phyloP scores from a whole-genome alignment of 2,797 vertebrate species.

The Astyanax mexicanus region DNA sequence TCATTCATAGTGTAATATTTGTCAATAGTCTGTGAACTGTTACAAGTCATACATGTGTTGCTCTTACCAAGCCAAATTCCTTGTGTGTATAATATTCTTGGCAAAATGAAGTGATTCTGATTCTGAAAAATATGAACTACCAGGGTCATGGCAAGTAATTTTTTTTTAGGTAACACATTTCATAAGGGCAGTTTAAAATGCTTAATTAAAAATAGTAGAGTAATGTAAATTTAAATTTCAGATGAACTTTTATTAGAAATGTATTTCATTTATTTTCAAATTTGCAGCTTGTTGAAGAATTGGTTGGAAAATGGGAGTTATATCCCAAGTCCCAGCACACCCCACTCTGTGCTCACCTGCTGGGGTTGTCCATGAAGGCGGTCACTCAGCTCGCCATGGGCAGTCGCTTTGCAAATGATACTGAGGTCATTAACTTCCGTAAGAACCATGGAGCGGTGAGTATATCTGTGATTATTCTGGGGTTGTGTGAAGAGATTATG shows the following conservation, averaged over 20 bases:
- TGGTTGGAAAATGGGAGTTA: conserved; percentile 89
- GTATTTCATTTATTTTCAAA: not conserved
- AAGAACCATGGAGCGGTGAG: conserved; percentile 93
- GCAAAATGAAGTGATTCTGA: no score
- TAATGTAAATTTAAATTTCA: no score
- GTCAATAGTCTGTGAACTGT: no score
- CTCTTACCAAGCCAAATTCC: no score
- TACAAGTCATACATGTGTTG: no score
- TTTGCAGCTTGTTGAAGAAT: conserved; percentile 89
- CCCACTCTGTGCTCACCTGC: conserved; percentile 90
- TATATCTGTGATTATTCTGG: not conserved
- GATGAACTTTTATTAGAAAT: no score
- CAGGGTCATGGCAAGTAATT: no score
- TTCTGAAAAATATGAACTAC: no score
- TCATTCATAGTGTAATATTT: no score
- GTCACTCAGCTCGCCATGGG: conserved; percentile 92
- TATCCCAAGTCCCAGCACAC: conserved; percentile 90
- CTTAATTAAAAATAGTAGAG: no score
- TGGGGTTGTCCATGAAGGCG: conserved; percentile 92
- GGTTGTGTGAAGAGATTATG: not conserved
- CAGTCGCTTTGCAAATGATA: conserved; percentile 84
- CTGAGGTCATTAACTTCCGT: conserved; percentile 88
- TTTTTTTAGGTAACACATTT: no score
- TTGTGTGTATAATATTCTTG: no score
- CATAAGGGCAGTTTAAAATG: not conserved